These are phyloP conservation scores for Coccyzus lansbergi DNA, from an alignment of 2,797 vertebrate species.

Conservation along the genomic window DNA sequence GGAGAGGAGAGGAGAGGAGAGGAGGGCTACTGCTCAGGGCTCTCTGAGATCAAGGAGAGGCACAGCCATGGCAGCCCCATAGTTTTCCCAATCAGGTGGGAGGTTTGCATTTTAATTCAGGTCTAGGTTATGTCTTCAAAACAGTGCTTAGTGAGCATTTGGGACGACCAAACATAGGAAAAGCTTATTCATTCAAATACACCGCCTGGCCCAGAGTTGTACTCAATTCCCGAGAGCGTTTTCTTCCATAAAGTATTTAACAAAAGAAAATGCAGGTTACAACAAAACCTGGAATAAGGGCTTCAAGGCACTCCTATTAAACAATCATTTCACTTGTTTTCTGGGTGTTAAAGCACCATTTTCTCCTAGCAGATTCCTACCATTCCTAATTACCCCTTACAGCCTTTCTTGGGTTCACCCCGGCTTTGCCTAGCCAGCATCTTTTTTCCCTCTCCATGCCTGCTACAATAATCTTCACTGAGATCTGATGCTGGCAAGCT, in stretches of 20 bases:
- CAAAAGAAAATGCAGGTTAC: neutral
- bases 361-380: neutral
- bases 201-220: neutral
- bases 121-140: neutral
- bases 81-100: fast-evolving
- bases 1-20: neutral
- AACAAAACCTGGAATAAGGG: neutral
- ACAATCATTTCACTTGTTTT: neutral
- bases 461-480: neutral
- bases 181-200: neutral
- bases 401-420: no score
- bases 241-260: neutral
- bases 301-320: neutral
- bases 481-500: neutral
- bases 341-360: neutral
- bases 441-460: fast-evolving
- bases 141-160: neutral
- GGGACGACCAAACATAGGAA: neutral
- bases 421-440: neutral
- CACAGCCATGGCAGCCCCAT: no score
- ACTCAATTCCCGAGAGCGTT: neutral
- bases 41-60: fast-evolving
- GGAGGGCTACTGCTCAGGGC: fast-evolving
- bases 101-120: neutral
- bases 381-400: neutral